A percentile compares a stretch with the other conserved stretches of the same genome.
phyloP scores from a whole-genome alignment of 2,888 invertebrate species.

The Andricus curvator region DNA sequence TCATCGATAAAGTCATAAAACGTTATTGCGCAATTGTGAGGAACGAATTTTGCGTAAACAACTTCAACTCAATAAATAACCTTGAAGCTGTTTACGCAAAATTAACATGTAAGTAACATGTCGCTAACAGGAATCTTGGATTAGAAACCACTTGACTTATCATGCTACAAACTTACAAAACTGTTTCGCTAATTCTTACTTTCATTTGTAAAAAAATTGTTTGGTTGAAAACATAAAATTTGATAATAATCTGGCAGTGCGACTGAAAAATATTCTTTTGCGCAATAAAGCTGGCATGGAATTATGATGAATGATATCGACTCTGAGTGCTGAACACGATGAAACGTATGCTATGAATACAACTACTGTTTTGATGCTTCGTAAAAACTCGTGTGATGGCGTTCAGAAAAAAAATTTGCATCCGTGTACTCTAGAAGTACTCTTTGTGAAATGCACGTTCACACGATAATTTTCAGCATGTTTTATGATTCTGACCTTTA shows the following conservation, averaged over 20 bases:
- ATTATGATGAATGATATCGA: not conserved
- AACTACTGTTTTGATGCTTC: slow-evolving; percentile 4
- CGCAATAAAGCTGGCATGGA: not conserved
- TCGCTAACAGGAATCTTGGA: too few species aligned
- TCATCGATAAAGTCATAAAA: too few species aligned
- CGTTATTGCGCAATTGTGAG: too few species aligned
- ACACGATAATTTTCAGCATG: not conserved
- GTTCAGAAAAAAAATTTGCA: not conserved
- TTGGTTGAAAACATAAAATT: not conserved
- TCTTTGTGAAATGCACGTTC: not conserved
- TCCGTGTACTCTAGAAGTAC: not conserved
- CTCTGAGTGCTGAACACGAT: not conserved
- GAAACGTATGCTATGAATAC: not conserved
- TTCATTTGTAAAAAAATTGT: too few species aligned
- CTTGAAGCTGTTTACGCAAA: too few species aligned
- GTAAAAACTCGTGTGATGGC: not conserved
- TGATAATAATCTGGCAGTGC: not conserved
- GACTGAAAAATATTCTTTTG: not conserved
- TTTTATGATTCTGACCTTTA: not conserved
- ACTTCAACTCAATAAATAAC: too few species aligned
- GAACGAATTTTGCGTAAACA: too few species aligned
- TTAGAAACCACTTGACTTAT: not conserved
- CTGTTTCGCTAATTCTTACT: not conserved
- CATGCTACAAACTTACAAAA: not conserved
- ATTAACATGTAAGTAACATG: too few species aligned